Evolutionary conservation across 2,888 invertebrate species (phyloP), one percentile per base, ranked within the genome.

Genomic region (Phymatocera aterrima): DNA sequence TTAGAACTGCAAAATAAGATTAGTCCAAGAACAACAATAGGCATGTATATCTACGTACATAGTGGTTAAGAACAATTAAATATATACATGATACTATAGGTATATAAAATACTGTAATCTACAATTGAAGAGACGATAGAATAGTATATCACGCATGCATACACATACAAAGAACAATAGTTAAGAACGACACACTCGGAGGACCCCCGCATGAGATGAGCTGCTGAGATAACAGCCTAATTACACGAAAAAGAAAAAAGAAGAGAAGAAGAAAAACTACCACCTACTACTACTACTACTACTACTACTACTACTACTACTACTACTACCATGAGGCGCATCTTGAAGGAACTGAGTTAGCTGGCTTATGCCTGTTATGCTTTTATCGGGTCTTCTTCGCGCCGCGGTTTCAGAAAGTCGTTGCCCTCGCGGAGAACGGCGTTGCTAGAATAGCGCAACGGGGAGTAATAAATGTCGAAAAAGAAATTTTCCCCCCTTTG

Each of bases 101-200:
- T 40, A 65, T 24, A 65, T 40, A 68, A 43, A 68, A 68, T 68
- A 43, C n/a, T n/a, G n/a, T n/a, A n/a, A n/a, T n/a, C n/a, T n/a
- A 68, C 15, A 43, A 28, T 68, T 24, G n/a, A 3, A 46, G n/a
- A 68, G n/a, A 68, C 28, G 28, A 72, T 72, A 72, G 34, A 51
- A n/a, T n/a, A n/a, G 10, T 70, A 70, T 18, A 46, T 48, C 70
- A 31, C 34, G 18, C 2, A 15, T 60, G 8, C 28, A n/a, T 51
- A 51, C n/a, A 51, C 40, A 8, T 12, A 1, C 37, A 64, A 64
- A 64, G 72, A 72, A 72, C 72, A 72, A 72, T 72, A 72, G 72
- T 72, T 34, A 72, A 48, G 48, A 72, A 72, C 51, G 72, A 72
- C 72, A 72, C 72, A 72, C 72, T 72, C 72, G 18, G 72, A 51